These are phyloP conservation scores for Caenorhabditis drosophilae DNA, from an alignment of 2,888 invertebrate genomes.

Conservation along the genomic window DNA sequence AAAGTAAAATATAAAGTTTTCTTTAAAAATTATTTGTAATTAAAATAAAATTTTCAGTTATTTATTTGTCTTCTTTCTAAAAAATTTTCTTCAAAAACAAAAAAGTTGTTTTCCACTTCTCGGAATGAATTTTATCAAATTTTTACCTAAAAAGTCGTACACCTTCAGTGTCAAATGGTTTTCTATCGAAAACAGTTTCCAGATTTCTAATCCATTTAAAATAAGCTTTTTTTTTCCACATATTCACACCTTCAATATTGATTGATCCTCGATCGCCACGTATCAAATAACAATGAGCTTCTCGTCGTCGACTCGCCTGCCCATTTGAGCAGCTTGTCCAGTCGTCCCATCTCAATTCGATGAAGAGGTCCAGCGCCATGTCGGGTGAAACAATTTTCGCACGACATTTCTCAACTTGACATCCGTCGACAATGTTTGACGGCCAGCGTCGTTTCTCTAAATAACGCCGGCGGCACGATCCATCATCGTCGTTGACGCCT, in stretches of 20 bases:
- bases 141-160: conserved; percentile 37
- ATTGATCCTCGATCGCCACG: conserved; percentile 27
- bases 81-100: too few relatives aligned
- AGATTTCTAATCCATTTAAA: conserved; percentile 30
- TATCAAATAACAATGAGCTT: conserved; percentile 42
- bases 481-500: conserved; percentile 2
- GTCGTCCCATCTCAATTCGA: conserved; percentile 43
- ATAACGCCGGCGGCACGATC: conserved; percentile 2
- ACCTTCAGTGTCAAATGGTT: conserved; percentile 33
- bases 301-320: conserved; percentile 34
- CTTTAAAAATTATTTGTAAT: too few relatives aligned
- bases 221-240: too few relatives aligned
- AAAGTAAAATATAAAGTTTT: too few relatives aligned
- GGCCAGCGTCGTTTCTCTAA: conserved; percentile 16
- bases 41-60: too few relatives aligned
- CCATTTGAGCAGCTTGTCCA: conserved; percentile 35
- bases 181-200: conserved; percentile 28
- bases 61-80: too few relatives aligned
- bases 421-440: conserved; percentile 10
- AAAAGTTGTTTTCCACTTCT: too few relatives aligned
- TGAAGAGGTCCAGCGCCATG: conserved; percentile 23
- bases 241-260: conserved; percentile 13
- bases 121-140: too few relatives aligned
- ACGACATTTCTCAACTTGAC: conserved; percentile 21
- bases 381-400: conserved; percentile 8